phyloP scores from a whole-genome alignment of 2,113 vertebrate species.

The Blennius ocellaris region DNA sequence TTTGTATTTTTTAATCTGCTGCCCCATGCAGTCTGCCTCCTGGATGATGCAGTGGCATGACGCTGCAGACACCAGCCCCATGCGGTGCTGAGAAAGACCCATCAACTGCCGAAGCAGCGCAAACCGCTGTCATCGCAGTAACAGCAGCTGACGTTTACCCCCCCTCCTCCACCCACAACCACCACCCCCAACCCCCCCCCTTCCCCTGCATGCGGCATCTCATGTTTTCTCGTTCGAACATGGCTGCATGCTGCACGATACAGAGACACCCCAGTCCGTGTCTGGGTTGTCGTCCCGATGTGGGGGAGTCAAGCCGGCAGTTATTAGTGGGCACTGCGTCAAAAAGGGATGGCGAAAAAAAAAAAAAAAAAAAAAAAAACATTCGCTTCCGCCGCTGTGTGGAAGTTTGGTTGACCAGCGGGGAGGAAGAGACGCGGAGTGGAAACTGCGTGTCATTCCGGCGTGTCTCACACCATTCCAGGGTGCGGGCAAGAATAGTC shows the following conservation, averaged over 20 bases:
- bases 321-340: constrained; percentile 75
- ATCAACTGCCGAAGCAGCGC: constrained; percentile 4
- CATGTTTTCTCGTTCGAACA: too few species aligned
- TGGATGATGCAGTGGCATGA: constrained; percentile 42
- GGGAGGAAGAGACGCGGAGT: neutral
- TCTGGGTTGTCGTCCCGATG: constrained; percentile 10
- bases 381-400: constrained; percentile 47
- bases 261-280: neutral
- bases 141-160: constrained; percentile 24
- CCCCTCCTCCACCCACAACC: too few species aligned
- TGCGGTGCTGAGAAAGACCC: constrained; percentile 11
- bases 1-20: constrained; percentile 55
- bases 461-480: constrained; percentile 1
- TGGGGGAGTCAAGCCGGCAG: constrained; percentile 22
- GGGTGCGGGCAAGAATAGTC: constrained; percentile 2
- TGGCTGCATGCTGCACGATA: too few species aligned
- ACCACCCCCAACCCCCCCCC: too few species aligned
- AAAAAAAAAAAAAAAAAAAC: constrained; percentile 26
- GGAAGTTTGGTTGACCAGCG: constrained; percentile 16
- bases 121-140: constrained; percentile 34
- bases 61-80: constrained; percentile 33
- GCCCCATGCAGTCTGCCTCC: neutral
- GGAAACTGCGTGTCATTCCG: constrained; percentile 6
- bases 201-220: too few species aligned
- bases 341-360: constrained; percentile 66